Conservation (phyloP, 2,113 vertebrate species). For the Galeopterus variegatus region DNA sequence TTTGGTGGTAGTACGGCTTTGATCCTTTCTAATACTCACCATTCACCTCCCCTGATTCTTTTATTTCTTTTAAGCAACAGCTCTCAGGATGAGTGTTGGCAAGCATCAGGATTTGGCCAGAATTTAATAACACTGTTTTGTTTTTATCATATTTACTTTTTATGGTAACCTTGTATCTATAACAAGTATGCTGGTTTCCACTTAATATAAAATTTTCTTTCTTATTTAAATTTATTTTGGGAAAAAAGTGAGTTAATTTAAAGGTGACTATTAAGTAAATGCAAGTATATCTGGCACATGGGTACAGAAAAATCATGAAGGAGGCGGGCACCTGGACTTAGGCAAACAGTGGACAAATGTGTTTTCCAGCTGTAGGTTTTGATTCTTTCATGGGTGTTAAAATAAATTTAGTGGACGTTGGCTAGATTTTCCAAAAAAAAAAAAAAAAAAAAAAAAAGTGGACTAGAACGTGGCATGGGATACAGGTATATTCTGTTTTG, state of each 20-base stretch:
- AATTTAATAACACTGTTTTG: not conserved
- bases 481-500: not conserved
- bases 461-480: not conserved
- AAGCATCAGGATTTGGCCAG: not conserved
- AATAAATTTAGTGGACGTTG: not conserved
- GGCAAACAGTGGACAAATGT: too few relatives aligned
- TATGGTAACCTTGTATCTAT: not conserved
- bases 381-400: not conserved
- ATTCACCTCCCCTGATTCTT: not conserved
- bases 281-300: not conserved
- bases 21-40: not conserved
- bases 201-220: not conserved
- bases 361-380: not conserved
- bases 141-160: not conserved
- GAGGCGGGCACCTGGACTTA: too few relatives aligned
- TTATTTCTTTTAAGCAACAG: not conserved
- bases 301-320: not conserved
- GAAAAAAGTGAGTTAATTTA: not conserved
- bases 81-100: not conserved
- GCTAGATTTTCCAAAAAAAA: not conserved
- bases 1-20: not conserved
- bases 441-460: not conserved
- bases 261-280: not conserved
- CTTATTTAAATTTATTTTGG: not conserved
- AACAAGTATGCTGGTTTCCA: not conserved